Percentiles rank a stretch among this genome's conserved stretches.
Evolutionary conservation across 2,797 vertebrate species (phyloP).

Genomic region (Hyperoplus immaculatus): DNA sequence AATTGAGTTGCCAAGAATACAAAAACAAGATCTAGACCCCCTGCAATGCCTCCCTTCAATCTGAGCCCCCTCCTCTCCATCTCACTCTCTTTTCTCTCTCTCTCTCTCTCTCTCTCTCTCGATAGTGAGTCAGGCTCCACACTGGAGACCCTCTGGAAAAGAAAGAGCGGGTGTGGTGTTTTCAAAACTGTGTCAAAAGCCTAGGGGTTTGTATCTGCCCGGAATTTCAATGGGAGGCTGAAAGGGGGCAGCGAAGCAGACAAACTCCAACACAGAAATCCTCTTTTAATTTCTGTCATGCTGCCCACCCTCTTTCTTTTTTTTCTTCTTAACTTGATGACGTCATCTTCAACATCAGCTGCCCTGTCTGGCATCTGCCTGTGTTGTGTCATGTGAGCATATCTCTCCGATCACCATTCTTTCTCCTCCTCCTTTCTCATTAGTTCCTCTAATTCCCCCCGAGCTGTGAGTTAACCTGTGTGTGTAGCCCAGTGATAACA

Average conservation of each 20-base stretch:
- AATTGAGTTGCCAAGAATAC: constrained; percentile 41
- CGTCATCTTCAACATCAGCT: constrained; percentile 88
- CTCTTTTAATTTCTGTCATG: constrained; percentile 92
- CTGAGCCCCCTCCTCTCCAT: constrained; percentile 26
- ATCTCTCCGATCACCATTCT: constrained; percentile 50
- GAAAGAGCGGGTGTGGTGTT: constrained; percentile 89
- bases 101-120: constrained; percentile 42
- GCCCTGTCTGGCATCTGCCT: constrained; percentile 44
- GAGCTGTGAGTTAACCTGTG: constrained; percentile 62
- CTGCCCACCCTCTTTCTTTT: constrained; percentile 68
- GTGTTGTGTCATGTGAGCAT: constrained; percentile 72
- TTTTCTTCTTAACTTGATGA: constrained; percentile 85
- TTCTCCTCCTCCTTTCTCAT: constrained; percentile 61
- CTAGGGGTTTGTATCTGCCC: constrained; percentile 91
- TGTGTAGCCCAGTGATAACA: constrained; percentile 44
- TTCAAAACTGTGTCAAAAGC: constrained; percentile 94
- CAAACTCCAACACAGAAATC: constrained; percentile 89
- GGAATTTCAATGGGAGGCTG: constrained; percentile 92
- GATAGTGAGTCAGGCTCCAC: constrained; percentile 86
- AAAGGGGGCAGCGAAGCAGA: constrained; percentile 89
- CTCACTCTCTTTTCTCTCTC: constrained; percentile 42
- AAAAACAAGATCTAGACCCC: constrained; percentile 43
- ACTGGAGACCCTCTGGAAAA: constrained; percentile 88
- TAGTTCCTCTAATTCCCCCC: constrained; percentile 62
- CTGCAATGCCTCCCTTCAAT: constrained; percentile 9